Evolutionary conservation across 1,140 invertebrate species (phyloP).

Genomic region (Alviniconcha marisindica): DNA sequence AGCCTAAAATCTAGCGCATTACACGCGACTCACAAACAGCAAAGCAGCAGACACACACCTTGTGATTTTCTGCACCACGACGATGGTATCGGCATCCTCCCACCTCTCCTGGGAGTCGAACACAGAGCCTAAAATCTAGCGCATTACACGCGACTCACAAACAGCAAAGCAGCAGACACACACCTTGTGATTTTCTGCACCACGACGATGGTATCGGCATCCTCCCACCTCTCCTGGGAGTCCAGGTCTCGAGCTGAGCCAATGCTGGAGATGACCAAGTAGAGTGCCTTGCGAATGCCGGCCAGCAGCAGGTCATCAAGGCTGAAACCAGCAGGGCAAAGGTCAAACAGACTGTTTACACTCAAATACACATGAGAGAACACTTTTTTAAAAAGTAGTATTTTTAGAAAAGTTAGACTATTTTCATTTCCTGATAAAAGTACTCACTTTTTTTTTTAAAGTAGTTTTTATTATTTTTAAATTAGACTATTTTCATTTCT

Average conservation of each 20-base stretch:
- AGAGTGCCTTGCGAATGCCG: conserved; percentile 95
- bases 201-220: conserved; percentile 98
- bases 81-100: not conserved
- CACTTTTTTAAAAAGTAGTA: no score
- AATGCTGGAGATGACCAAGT: conserved; percentile 98
- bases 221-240: conserved; percentile 92
- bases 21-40: no score
- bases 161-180: not conserved
- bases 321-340: conserved; percentile 77
- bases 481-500: no score
- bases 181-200: conserved; percentile 95
- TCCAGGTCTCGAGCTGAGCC: conserved; percentile 88
- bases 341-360: no score
- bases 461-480: no score
- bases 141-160: no score
- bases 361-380: no score
- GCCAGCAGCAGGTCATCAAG: conserved; percentile 95
- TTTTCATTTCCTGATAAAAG: no score
- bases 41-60: not conserved
- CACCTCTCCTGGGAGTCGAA: not conserved
- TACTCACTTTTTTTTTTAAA: no score
- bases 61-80: not conserved
- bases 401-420: no score
- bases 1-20: no score
- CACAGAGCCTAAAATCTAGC: no score